Conservation (phyloP, 2,797 vertebrate species). For the Acanthurus leucopareius region DNA sequence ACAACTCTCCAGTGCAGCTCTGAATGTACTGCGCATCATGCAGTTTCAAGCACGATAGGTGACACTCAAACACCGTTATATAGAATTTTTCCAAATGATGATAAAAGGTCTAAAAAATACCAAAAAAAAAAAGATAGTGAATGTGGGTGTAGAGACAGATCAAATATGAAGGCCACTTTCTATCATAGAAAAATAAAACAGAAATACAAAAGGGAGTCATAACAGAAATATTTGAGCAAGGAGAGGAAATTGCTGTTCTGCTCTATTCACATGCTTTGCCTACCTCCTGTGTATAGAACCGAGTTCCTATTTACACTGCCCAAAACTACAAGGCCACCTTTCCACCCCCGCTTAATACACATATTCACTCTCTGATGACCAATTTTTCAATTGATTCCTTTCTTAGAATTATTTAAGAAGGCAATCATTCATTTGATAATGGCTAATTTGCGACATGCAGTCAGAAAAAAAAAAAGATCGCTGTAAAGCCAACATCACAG, state of each 20-base stretch:
- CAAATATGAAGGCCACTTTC: slow-evolving; percentile 19
- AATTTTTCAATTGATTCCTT: slow-evolving; percentile 50
- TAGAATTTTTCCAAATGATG: slow-evolving; percentile 35
- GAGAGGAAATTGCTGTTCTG: slow-evolving; percentile 16
- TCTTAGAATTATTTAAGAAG: slow-evolving; percentile 48
- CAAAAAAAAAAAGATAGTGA: background rate
- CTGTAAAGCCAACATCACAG: slow-evolving; percentile 73
- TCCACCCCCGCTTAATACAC: slow-evolving; percentile 8
- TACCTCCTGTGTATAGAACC: background rate
- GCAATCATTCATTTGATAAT: slow-evolving; percentile 72
- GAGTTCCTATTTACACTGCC: background rate
- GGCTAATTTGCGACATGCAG: slow-evolving; percentile 70
- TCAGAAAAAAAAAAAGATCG: slow-evolving; percentile 18
- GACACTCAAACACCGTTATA: too few relatives aligned
- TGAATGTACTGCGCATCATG: slow-evolving; percentile 8
- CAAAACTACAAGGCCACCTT: slow-evolving; percentile 13
- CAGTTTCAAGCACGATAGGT: slow-evolving; percentile 20
- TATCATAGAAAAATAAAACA: slow-evolving; percentile 18
- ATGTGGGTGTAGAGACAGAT: background rate
- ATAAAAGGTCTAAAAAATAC: slow-evolving; percentile 23
- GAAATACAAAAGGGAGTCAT: slow-evolving; percentile 27
- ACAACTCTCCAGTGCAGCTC: too few relatives aligned
- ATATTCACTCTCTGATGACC: slow-evolving; percentile 11
- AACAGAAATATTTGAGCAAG: slow-evolving; percentile 35
- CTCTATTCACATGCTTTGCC: slow-evolving; percentile 26